Base-by-base conservation (phyloP, 2,888 invertebrate species). In the Plagodis pulveraria region DNA sequence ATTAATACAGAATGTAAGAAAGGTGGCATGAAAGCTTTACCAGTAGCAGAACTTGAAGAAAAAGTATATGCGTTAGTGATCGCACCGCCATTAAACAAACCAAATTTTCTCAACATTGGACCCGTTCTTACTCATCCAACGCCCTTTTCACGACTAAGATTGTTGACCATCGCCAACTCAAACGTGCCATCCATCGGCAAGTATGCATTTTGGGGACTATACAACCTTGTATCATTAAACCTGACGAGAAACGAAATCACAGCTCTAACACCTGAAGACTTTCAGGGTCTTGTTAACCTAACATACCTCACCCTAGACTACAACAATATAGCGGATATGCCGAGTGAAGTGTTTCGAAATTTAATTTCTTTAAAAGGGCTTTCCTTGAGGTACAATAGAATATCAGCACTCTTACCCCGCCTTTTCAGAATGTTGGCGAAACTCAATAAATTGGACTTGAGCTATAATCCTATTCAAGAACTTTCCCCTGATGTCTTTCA, bases 131-230 rank as follows among this genome's bases (percentile, higher is more conserved):
- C 90, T 0, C 93, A 94, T 64, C 93, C 93, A 2, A 65, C 71
- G 0, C 89, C 91, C 0, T 94, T 93, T 68, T 73, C 76, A 5
- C 88, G 93, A 58, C 91, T 97, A 44, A 94, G 96, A 81, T 96
- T 96, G 84, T 86, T 97, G 9, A 95, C 95, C 76, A 96, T 97
- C 48, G 94, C 94, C 40, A 94, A 94, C 69, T 96, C 96, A 0
- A 95, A 95, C 76, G 85, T 97, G 38, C 96, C 96, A 12, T 95
- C 96, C 34, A 96, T 97, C 62, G 96, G 96, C 5, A 94, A 95
- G 72, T 95, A 96, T 76, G 95, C 96, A 0, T 96, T 97, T 80
- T 97, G 96, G 96, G 97, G 97, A 5, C 94, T 96, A 2, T 95
- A 91, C 72, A 93, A 94, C 73, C 81, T 95, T 50, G 87, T 86